Base-by-base conservation (phyloP, 1,140 invertebrate genomes). In the Leptopilina boulardi region DNA sequence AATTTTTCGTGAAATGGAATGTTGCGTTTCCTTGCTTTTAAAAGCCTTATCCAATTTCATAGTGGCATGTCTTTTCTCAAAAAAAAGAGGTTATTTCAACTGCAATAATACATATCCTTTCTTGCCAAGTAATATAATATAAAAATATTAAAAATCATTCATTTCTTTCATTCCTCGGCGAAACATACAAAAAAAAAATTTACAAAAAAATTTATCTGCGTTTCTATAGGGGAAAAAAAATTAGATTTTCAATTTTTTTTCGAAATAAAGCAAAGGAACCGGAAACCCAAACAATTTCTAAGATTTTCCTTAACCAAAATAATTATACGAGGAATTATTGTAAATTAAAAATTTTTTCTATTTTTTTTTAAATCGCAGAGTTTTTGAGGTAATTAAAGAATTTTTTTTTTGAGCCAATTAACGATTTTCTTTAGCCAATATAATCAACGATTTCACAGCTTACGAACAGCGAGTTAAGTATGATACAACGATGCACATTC, bases 401-500 rank as follows among this genome's bases (percentile, higher is more conserved):
- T 8, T 6, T 38, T 38, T 5, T 30, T 30, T 38, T 38, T 38
- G 9, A 38, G 34, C 34, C 5, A 66, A 15, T 23, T 66, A 15
- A 66, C 10, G 26, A 66, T 66, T 34, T 66, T 66, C 15, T 66
- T 15, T 13, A 34, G 11, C 21, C 8, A 15, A 6, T 26, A 23
- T 26, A 5, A 66, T 3, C 1, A 66, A 51, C 9, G 8, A 38
- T 54, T 54, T 54, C 59, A 66, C 23, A 13, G 59, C 59, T 66
- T 34, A 66, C 26, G 9, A 66, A 30, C 10, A 66, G 4, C 11
- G 26, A 66, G 26, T 66, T 34, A 66, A 66, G 59, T 26, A 66
- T 30, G 59, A 66, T 66, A 66, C 59, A 66, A 66, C 13, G 59
- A 66, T 66, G 59, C 59, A 66, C 59, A 66, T 26, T 38, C 34